Base-by-base conservation (phyloP, 1,140 invertebrate species). In the Papilio polytes region DNA sequence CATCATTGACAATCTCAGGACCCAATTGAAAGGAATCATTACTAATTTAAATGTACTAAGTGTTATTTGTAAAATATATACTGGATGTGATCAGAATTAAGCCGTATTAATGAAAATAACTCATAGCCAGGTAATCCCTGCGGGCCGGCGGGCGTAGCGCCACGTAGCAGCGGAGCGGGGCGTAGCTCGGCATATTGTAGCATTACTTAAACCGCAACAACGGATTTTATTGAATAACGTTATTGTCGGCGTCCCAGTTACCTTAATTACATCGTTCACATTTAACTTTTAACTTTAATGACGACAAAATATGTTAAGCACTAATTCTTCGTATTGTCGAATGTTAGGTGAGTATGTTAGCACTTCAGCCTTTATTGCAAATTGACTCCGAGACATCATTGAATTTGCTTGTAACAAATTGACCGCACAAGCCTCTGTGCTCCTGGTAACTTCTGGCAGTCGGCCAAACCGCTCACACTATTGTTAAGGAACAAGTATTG, bases 191-290 rank as follows among this genome's bases (percentile, higher is more conserved):
- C 31, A 31, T 26, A 78, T 63, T 63, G 36, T 78, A 78, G 53
- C 76, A n/a, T 12, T 63, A 78, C 36, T 78, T 78, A 20, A 78
- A 78, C 76, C 76, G 18, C 76, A 63, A 59, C 22, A 36, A 41
- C 76, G 53, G 76, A 63, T 63, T 78, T 78, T 78, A 78, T 78
- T 78, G 53, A 78, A 78, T 78, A 36, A 78, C 76, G 53, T 78
- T 13, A 78, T 78, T 63, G 76, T 56, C 22, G 15, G 74, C 13
- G 74, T 36, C 18, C 74, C 51, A 77, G 48, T 77, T 77, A 77
- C 74, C 74, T 77, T 77, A 77, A 36, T 77, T 56, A 77, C 74
- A 22, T 18, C 13, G 74, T 59, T n/a, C 51, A 77, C 51, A 15
- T 77, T 46, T 51, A 48, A 26, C 12, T 48, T 76, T 76, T 48